phyloP scores from a whole-genome alignment of 2,113 vertebrate species.

The Lepidothrix coronata region DNA sequence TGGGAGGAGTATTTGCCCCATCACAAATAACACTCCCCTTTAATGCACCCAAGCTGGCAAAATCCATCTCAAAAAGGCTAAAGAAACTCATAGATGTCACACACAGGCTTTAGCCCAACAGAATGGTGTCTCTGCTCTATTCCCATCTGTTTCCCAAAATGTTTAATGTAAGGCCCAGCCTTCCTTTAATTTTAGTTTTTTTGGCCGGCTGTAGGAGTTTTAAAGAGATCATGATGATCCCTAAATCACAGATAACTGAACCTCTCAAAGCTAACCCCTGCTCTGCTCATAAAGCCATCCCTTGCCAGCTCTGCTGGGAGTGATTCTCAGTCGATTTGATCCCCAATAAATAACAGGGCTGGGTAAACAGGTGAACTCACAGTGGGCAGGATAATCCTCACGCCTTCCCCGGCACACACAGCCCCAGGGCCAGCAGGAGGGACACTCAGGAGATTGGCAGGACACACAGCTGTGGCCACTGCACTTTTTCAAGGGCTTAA shows the following conservation, averaged over 20 bases:
- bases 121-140: neutral
- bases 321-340: slow-evolving; percentile 55
- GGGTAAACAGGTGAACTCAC: slow-evolving; percentile 66
- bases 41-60: neutral
- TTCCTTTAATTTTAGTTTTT: slow-evolving; percentile 50
- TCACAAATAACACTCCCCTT: neutral
- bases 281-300: slow-evolving; percentile 24
- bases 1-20: neutral
- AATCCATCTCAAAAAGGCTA: neutral
- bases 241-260: slow-evolving; percentile 57
- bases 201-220: slow-evolving; percentile 34
- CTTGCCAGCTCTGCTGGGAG: slow-evolving; percentile 47
- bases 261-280: neutral
- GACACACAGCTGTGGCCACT: neutral
- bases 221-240: slow-evolving; percentile 34
- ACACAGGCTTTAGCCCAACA: neutral
- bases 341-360: slow-evolving; percentile 62
- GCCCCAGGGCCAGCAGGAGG: slow-evolving; percentile 9
- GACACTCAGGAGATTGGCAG: slow-evolving; percentile 16
- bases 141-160: slow-evolving; percentile 15
- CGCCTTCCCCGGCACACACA: neutral
- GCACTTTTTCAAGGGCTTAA: slow-evolving; percentile 25
- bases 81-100: neutral
- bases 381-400: slow-evolving; percentile 42
- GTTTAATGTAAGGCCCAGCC: slow-evolving; percentile 19